Evolutionary conservation across 2,113 vertebrate genomes (phyloP), one percentile per base, ranked within the genome.

Genomic region (Leucosticte australis): DNA sequence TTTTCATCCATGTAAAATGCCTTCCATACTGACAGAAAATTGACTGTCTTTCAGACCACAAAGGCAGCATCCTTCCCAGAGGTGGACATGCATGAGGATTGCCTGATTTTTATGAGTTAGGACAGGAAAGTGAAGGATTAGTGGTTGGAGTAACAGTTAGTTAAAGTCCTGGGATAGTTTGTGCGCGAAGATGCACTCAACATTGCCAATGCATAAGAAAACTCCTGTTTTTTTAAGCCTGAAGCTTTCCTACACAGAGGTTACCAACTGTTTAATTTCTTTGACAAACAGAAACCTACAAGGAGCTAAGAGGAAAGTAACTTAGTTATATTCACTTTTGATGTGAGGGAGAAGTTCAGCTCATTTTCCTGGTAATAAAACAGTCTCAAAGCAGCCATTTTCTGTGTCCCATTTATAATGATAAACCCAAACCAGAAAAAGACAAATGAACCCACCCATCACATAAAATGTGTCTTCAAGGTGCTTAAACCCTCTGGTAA

Each of bases 51-150:
- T 94, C 70, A 83, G 57, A 82, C 50, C 70, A 73, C 57, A 76
- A 83, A 87, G 37, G 35, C 39, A 90, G 23, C 12, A 31, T 62
- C 65, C n/a, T 2, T 2, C 39, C 39, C 46, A 30, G 50, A 70
- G 35, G 55, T 70, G 59, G 55, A 47, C 42, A 67, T 63, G 37
- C 12, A 75, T 21, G 60, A 89, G 11, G 17, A 67, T 68, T 81
- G 64, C 52, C 53, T 84, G 44, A 28, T 73, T 91, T 95, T 91
- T 82, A 65, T 53, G 57, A 68, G 42, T 41, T 92, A 85, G 52
- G 39, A 55, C 28, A 71, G 39, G 64, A 82, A 95, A 89, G 56
- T 53, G 74, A 89, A 91, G 89, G 53, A 95, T 94, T 91, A 91
- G 56, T 37, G 44, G 33, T 30, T 78, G 39, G 16, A 81, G 13